Percentiles rank a stretch among this genome's conserved stretches.
Evolutionary conservation across 1,140 invertebrate genomes (phyloP).

Genomic region (Scaptomyza hsui): DNA sequence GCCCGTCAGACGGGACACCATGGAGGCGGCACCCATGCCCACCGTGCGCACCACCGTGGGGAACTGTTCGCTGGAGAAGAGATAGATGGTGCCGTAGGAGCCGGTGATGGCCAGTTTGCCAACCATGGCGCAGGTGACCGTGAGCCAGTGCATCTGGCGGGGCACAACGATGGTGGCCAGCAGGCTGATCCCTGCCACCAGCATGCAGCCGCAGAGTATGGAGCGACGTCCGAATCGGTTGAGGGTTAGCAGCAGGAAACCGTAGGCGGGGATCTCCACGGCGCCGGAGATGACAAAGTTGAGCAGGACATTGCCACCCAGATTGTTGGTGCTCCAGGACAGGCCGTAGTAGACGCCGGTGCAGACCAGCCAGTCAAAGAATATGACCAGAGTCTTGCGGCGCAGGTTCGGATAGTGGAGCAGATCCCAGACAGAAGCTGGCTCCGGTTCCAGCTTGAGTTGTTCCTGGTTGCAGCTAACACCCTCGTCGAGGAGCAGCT

Average conservation of each 20-base stretch:
- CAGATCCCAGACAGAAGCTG: slow-evolving; percentile 88
- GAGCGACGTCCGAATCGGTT: slow-evolving; percentile 89
- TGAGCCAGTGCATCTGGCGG: slow-evolving; percentile 85
- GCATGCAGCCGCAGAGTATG: slow-evolving; percentile 89
- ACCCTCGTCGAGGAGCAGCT: slow-evolving; percentile 85
- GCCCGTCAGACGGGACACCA: slow-evolving; percentile 90
- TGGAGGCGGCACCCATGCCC: slow-evolving; percentile 91
- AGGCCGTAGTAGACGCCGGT: slow-evolving; percentile 92
- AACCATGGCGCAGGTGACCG: slow-evolving; percentile 89
- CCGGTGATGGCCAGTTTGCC: slow-evolving; percentile 93
- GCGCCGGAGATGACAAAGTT: slow-evolving; percentile 91
- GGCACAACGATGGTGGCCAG: slow-evolving; percentile 87
- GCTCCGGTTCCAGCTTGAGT: slow-evolving; percentile 66
- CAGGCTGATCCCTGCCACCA: slow-evolving; percentile 87
- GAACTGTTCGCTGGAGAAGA: slow-evolving; percentile 93
- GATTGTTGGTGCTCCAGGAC: slow-evolving; percentile 90
- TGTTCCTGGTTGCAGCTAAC: slow-evolving; percentile 80
- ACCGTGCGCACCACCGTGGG: slow-evolving; percentile 93
- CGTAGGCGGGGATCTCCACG: slow-evolving; percentile 92
- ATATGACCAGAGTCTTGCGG: slow-evolving; percentile 89
- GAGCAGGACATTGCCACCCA: slow-evolving; percentile 89
- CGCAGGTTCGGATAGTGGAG: slow-evolving; percentile 89
- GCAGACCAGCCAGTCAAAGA: slow-evolving; percentile 92
- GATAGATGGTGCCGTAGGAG: slow-evolving; percentile 91
- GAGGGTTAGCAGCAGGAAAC: slow-evolving; percentile 88